These are phyloP conservation scores for Cliona cf. orientalis DNA, from an alignment of 37 sponge, comb jelly and placozoan species.

Conservation along the genomic window DNA sequence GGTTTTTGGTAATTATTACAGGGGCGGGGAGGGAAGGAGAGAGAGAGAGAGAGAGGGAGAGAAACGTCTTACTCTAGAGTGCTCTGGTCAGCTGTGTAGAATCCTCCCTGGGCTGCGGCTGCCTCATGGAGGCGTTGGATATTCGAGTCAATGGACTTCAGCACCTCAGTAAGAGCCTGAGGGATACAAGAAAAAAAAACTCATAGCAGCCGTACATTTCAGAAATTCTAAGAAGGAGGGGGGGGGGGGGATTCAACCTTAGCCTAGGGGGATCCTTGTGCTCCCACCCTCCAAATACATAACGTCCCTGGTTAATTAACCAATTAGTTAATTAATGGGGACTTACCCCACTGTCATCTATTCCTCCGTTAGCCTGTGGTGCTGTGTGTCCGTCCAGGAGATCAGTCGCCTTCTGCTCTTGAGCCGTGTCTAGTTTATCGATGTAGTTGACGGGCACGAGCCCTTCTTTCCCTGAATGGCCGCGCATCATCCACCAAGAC, in stretches of 20 bases:
- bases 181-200: background rate
- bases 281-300: too few species aligned
- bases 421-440: conserved; percentile 14
- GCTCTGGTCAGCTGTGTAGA: conserved; percentile 56
- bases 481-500: conserved; percentile 66
- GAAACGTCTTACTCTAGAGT: conserved; percentile 66
- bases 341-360: background rate
- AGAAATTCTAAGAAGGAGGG: background rate
- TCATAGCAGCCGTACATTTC: background rate
- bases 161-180: conserved; percentile 56
- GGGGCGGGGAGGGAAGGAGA: too few species aligned
- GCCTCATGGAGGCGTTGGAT: conserved; percentile 76
- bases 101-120: conserved; percentile 39
- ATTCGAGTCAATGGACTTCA: conserved; percentile 74
- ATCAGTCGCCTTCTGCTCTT: background rate
- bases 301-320: too few species aligned
- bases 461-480: conserved; percentile 20
- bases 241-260: background rate
- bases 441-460: conserved; percentile 62
- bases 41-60: too few species aligned
- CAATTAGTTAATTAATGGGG: too few species aligned
- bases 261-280: too few species aligned
- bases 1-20: too few species aligned
- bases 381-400: background rate
- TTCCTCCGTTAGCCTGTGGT: background rate